These are phyloP conservation scores for Plemyria rubiginata DNA, from an alignment of 2,888 invertebrate genomes.

Conservation along the genomic window DNA sequence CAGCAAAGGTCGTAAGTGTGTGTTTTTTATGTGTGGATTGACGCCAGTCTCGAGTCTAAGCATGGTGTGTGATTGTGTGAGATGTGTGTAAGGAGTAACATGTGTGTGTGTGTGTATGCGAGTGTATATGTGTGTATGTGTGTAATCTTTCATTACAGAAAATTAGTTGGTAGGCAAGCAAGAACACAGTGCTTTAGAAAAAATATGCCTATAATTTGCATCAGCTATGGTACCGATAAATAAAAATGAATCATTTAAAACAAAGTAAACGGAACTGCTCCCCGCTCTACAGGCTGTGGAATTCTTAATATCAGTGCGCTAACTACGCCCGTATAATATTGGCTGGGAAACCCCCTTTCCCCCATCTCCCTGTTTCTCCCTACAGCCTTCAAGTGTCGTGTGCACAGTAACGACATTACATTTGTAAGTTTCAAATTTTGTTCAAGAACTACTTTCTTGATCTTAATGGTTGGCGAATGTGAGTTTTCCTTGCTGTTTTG, in stretches of 20 bases:
- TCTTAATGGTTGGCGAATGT: slow-evolving; percentile 18
- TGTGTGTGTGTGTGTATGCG: too few species aligned
- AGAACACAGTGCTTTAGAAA: too few species aligned
- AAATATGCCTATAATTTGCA: too few species aligned
- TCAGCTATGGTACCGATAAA: neutral
- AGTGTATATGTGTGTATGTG: too few species aligned
- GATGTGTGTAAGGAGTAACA: too few species aligned
- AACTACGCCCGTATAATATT: slow-evolving; percentile 82
- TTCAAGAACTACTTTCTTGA: slow-evolving; percentile 32
- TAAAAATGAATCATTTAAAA: slow-evolving; percentile 15
- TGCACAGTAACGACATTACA: slow-evolving; percentile 44
- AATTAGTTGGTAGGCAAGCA: too few species aligned
- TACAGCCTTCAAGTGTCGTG: slow-evolving; percentile 46
- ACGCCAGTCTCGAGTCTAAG: too few species aligned
- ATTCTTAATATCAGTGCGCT: slow-evolving; percentile 85
- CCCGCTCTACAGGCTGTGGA: slow-evolving; percentile 56
- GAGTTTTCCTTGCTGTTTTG: slow-evolving; percentile 10
- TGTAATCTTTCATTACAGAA: too few species aligned
- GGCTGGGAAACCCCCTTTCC: slow-evolving; percentile 53
- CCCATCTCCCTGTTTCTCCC: slow-evolving; percentile 35
- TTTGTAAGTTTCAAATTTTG: slow-evolving; percentile 35
- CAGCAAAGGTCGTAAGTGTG: too few species aligned
- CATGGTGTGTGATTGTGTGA: too few species aligned
- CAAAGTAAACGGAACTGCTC: slow-evolving; percentile 20
- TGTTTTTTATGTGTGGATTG: too few species aligned